Evolutionary conservation across 1,140 invertebrate species (phyloP).

Genomic region (Ephestia elutella): DNA sequence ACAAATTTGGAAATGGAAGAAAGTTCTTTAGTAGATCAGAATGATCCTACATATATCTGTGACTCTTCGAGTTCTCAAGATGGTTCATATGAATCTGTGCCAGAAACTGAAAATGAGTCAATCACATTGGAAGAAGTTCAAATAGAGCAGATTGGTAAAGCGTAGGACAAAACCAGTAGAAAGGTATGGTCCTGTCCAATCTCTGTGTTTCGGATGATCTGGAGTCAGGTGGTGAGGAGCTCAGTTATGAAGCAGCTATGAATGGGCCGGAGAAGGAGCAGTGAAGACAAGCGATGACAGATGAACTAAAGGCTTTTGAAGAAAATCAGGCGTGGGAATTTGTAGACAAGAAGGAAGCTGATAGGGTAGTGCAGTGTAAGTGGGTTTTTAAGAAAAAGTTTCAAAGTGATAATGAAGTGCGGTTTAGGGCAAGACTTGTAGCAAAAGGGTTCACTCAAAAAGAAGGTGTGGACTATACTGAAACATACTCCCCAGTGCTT

Average conservation of each 20-base stretch:
- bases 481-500: constrained; percentile 25
- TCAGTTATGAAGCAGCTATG: constrained; percentile 20
- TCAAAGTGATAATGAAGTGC: constrained; percentile 24
- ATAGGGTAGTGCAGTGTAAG: constrained; percentile 25
- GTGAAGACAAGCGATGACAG: constrained; percentile 23
- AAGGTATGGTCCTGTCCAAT: constrained; percentile 16
- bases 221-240: constrained; percentile 17
- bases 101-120: background rate
- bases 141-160: background rate
- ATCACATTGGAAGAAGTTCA: background rate
- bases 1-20: constrained; percentile 1
- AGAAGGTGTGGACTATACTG: constrained; percentile 29
- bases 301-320: constrained; percentile 23
- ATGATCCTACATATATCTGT: constrained; percentile 9
- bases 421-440: constrained; percentile 21
- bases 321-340: constrained; percentile 25
- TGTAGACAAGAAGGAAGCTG: constrained; percentile 15
- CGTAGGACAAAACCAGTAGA: constrained; percentile 16
- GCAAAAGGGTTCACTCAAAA: constrained; percentile 26
- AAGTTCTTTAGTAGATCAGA: background rate
- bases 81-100: constrained; percentile 2
- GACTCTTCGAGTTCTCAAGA: constrained; percentile 11
- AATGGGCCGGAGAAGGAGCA: constrained; percentile 20
- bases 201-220: constrained; percentile 17
- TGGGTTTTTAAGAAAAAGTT: constrained; percentile 29